phyloP scores from a whole-genome alignment of 2,797 vertebrate genomes.

The Aphelocoma californica region DNA sequence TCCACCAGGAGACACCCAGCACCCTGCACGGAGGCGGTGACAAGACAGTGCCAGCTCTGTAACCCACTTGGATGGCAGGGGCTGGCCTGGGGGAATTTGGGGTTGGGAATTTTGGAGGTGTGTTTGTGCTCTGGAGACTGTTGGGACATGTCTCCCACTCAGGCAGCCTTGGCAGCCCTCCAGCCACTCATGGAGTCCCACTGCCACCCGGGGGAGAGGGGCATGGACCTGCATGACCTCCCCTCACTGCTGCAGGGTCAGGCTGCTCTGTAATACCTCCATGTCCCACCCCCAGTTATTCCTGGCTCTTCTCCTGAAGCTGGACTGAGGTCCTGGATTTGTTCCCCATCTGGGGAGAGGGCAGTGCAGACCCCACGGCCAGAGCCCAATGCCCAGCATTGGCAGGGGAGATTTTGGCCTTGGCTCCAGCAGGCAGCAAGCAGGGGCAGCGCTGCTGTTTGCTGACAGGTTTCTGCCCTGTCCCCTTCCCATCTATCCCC shows the following conservation, averaged over 20 bases:
- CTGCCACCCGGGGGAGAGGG: not conserved
- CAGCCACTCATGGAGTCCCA: not conserved
- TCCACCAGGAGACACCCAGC: not conserved
- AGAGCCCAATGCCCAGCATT: not conserved
- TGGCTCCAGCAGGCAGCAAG: not conserved
- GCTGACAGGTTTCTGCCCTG: not conserved
- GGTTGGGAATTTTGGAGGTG: not conserved
- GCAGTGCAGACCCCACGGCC: not conserved
- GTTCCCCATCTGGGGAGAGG: not conserved
- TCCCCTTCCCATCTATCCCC: not conserved
- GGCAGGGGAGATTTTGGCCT: not conserved
- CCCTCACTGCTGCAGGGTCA: accelerated
- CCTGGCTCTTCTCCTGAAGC: not conserved
- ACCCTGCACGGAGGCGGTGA: not conserved
- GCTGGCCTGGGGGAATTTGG: not conserved
- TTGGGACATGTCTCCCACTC: accelerated
- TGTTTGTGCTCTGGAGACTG: not conserved
- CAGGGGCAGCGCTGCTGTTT: not conserved
- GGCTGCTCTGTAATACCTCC: not conserved
- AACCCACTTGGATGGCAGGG: not conserved
- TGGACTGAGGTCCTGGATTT: not conserved
- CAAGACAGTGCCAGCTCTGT: not conserved
- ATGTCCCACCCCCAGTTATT: not conserved
- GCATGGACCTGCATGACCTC: not conserved
- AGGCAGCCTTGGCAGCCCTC: not conserved